These are phyloP conservation scores for Syngnathus floridae DNA, from an alignment of 2,113 vertebrate species.

Conservation along the genomic window DNA sequence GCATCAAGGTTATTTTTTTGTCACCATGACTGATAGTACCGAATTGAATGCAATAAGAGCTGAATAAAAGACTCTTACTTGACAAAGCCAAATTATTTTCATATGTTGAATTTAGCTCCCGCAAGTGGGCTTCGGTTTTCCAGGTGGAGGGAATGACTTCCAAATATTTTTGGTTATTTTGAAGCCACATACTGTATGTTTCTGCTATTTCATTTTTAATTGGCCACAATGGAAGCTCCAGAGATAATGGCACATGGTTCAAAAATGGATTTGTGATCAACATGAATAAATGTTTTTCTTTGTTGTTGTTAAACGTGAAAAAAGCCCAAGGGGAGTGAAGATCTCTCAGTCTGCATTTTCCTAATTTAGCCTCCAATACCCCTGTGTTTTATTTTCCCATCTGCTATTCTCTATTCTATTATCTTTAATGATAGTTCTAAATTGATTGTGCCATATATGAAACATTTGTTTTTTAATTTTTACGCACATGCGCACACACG, in stretches of 20 bases:
- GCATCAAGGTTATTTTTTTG: conserved; percentile 14
- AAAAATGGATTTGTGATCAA: conserved; percentile 22
- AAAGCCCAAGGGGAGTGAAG: conserved; percentile 19
- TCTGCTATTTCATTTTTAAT: conserved; percentile 6
- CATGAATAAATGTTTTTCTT: conserved; percentile 28
- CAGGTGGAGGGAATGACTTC: not conserved
- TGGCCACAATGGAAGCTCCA: conserved; percentile 12
- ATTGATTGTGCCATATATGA: not conserved
- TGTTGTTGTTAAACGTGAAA: conserved; percentile 28
- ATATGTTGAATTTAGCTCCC: not conserved
- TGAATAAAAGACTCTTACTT: conserved; percentile 25
- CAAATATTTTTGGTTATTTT: not conserved
- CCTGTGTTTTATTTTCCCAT: conserved; percentile 13
- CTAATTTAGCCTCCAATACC: conserved; percentile 29
- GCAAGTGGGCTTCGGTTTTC: not conserved
- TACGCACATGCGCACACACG: no score
- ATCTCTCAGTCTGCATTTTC: conserved; percentile 21
- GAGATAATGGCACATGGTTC: conserved; percentile 19
- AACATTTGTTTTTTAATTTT: not conserved
- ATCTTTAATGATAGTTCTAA: conserved; percentile 5
- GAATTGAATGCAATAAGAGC: conserved; percentile 20
- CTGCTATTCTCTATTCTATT: conserved; percentile 5
- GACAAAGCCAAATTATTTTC: conserved; percentile 19
- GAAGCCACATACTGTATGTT: not conserved
- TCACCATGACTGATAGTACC: conserved; percentile 26